phyloP scores from a whole-genome alignment of 2,797 vertebrate species.

The Crypturellus tataupa region DNA sequence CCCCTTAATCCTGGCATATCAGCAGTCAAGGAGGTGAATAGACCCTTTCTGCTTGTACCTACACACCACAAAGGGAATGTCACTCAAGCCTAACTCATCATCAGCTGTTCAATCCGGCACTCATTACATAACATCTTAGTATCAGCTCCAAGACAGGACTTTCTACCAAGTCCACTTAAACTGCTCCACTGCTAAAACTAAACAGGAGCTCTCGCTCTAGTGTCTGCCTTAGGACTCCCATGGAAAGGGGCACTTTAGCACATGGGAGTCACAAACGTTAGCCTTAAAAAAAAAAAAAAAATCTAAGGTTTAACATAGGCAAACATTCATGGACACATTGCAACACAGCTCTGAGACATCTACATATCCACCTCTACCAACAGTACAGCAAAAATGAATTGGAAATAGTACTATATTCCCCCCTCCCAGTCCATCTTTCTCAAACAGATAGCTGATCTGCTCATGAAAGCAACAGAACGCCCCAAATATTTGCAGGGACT shows the following conservation, averaged over 20 bases:
- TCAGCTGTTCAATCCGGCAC: background rate
- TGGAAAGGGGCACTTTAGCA: background rate
- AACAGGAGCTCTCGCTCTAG: background rate
- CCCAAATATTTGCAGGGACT: background rate
- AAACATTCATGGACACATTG: background rate
- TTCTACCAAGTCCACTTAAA: background rate
- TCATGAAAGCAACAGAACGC: background rate
- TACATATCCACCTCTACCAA: background rate
- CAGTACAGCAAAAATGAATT: background rate
- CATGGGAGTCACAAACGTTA: background rate
- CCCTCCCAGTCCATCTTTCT: background rate
- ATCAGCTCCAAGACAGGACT: background rate
- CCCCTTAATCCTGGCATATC: background rate
- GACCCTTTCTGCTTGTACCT: background rate
- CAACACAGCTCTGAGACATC: background rate
- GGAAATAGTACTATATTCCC: rapidly evolving
- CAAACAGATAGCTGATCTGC: background rate
- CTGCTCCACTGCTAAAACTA: background rate
- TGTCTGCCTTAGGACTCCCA: background rate
- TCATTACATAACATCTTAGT: background rate
- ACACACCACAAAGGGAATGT: background rate
- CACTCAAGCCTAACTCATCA: background rate
- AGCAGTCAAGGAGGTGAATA: background rate
- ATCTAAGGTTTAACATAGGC: background rate
- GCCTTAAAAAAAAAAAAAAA: background rate